Evolutionary conservation across 2,888 invertebrate genomes (phyloP).

Genomic region (Furcula furcula): DNA sequence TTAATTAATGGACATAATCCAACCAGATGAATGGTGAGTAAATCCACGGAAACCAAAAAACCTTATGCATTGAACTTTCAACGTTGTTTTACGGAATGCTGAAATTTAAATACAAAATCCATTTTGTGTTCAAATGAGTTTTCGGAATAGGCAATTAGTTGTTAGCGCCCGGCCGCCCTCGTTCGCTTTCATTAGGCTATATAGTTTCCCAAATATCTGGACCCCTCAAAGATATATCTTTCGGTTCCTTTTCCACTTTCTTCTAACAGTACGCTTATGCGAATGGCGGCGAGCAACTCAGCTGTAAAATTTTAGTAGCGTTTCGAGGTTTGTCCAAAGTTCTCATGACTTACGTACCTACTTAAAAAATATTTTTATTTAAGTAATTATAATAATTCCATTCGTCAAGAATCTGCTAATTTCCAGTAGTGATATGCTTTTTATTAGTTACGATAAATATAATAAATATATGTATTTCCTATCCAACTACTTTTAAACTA

Average conservation of each 20-base stretch:
- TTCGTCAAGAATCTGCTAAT: no score
- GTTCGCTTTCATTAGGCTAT: conserved; percentile 81
- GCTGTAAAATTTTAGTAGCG: conserved; percentile 69
- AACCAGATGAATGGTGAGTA: conserved; percentile 36
- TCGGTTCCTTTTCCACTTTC: conserved; percentile 72
- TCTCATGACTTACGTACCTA: no score
- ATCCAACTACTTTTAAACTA: no score
- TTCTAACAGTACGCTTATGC: conserved; percentile 64
- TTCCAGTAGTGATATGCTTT: no score
- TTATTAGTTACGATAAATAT: no score
- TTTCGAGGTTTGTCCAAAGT: conserved; percentile 57
- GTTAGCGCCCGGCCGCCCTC: conserved; percentile 80
- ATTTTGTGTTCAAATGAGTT: conserved; percentile 82
- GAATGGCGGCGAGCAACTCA: conserved; percentile 54
- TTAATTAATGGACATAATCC: conserved; percentile 19
- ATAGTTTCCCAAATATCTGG: conserved; percentile 80
- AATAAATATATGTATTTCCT: no score
- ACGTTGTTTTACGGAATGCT: conserved; percentile 77
- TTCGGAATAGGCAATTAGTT: conserved; percentile 82
- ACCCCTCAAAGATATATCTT: conserved; percentile 77
- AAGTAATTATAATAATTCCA: no score
- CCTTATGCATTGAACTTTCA: conserved; percentile 72
- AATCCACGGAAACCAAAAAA: conserved; percentile 55
- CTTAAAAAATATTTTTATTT: conserved; percentile 21
- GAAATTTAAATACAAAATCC: conserved; percentile 81